A percentile compares a stretch with the other conserved stretches of the same genome.
Evolutionary conservation across 23 tunicate species (phyloP).

Genomic region (Phallusia fumigata): DNA sequence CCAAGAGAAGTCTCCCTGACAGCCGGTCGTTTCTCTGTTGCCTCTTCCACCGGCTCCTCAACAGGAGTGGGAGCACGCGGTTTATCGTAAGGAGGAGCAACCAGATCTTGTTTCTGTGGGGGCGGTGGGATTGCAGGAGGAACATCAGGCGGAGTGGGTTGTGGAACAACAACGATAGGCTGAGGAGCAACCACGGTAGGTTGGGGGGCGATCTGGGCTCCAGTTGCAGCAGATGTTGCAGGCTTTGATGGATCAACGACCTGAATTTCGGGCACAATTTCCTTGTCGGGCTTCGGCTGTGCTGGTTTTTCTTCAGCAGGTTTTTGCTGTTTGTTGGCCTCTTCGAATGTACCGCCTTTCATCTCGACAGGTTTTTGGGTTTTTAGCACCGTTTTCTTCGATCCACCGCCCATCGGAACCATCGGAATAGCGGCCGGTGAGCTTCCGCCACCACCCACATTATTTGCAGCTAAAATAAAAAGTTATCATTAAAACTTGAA

Average conservation of each 20-base stretch:
- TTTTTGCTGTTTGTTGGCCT: neutral
- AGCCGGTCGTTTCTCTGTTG: conserved; percentile 8
- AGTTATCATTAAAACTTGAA: too few relatives aligned
- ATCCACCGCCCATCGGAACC: conserved; percentile 14
- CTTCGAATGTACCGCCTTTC: conserved; percentile 24
- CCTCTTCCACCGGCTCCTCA: neutral
- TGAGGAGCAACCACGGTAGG: neutral
- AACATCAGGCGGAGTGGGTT: neutral
- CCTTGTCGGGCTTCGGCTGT: neutral
- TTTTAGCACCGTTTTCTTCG: conserved; percentile 15
- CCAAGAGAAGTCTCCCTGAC: conserved; percentile 57
- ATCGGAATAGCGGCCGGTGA: conserved; percentile 24
- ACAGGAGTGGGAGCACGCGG: conserved; percentile 6
- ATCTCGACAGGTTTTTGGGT: conserved; percentile 22
- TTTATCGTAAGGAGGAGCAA: conserved; percentile 11
- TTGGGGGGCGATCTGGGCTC: too few relatives aligned
- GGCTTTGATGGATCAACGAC: conserved; percentile 2
- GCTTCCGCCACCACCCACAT: neutral
- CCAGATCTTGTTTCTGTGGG: neutral
- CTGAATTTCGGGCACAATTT: neutral
- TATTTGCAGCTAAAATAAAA: neutral
- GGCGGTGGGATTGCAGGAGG: conserved; percentile 9
- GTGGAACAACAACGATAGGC: neutral
- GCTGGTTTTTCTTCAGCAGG: neutral
- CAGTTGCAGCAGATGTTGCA: neutral